Evolutionary conservation across 1,140 invertebrate species (phyloP).

Genomic region (Zeugodacus cucurbitae): DNA sequence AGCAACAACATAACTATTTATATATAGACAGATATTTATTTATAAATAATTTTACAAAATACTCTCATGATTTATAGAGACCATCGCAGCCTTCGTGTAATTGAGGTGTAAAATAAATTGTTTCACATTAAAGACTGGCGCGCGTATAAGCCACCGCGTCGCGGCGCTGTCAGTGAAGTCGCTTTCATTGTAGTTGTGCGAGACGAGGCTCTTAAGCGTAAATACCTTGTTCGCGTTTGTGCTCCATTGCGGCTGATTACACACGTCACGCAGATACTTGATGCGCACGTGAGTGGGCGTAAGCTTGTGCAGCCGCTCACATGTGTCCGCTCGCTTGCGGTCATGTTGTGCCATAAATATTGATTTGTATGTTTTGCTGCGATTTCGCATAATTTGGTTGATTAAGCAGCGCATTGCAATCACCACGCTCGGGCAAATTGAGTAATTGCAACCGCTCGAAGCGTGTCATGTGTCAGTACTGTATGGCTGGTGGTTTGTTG

Average conservation of each 20-base stretch:
- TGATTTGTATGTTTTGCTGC: not conserved
- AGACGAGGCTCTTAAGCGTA: not conserved
- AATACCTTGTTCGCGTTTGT: not conserved
- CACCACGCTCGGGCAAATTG: not conserved
- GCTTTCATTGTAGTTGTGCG: not conserved
- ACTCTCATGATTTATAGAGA: not conserved
- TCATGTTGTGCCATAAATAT: constrained; percentile 1
- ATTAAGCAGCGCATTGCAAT: not conserved
- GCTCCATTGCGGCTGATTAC: not conserved
- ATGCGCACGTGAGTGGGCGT: constrained; percentile 32
- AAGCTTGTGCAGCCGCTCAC: not conserved
- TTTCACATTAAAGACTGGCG: not conserved
- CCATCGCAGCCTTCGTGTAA: not conserved
- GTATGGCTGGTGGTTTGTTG: not conserved
- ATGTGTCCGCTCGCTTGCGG: not conserved
- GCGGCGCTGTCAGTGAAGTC: not conserved
- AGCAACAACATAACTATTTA: not conserved
- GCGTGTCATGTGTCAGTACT: not conserved
- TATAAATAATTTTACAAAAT: not conserved
- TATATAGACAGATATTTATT: not conserved
- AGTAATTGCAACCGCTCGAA: not conserved
- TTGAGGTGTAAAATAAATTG: constrained; percentile 20
- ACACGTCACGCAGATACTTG: constrained; percentile 34
- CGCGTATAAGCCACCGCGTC: not conserved
- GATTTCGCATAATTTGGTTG: constrained; percentile 4